Evolutionary conservation across 2,797 vertebrate genomes (phyloP).

Genomic region (Distichodus sexfasciatus): DNA sequence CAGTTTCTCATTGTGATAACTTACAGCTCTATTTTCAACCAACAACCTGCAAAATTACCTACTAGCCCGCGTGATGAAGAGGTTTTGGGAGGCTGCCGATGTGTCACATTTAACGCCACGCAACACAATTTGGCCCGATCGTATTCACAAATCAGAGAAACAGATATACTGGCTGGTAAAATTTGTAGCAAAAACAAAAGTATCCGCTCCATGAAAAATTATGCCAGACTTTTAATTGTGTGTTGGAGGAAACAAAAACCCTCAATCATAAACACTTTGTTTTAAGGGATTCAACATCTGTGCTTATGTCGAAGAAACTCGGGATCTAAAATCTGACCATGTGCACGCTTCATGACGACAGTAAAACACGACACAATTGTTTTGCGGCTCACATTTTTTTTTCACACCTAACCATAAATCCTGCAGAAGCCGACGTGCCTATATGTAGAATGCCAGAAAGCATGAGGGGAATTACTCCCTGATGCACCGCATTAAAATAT

Average conservation of each 20-base stretch:
- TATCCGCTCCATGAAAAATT: not conserved
- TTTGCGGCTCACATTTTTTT: slow-evolving; percentile 24
- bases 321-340: slow-evolving; percentile 22
- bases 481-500: slow-evolving; percentile 82
- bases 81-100: not conserved
- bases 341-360: slow-evolving; percentile 36
- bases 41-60: slow-evolving; percentile 64
- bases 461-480: slow-evolving; percentile 73
- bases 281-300: not conserved
- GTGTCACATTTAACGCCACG: not conserved
- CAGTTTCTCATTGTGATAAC: slow-evolving; percentile 69
- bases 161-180: not conserved
- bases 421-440: slow-evolving; percentile 63
- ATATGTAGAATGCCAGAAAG: slow-evolving; percentile 60
- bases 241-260: too few species aligned
- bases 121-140: not conserved
- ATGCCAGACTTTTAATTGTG: too few species aligned
- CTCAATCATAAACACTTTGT: not conserved
- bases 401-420: slow-evolving; percentile 65
- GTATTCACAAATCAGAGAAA: not conserved
- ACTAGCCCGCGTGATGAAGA: slow-evolving; percentile 40
- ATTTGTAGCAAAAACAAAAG: not conserved
- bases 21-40: slow-evolving; percentile 57
- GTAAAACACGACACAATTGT: slow-evolving; percentile 22
- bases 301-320: slow-evolving; percentile 8